Percentiles rank a stretch among this genome's conserved stretches.
Evolutionary conservation across 2,113 vertebrate species (phyloP).

Genomic region (Chamaea fasciata): DNA sequence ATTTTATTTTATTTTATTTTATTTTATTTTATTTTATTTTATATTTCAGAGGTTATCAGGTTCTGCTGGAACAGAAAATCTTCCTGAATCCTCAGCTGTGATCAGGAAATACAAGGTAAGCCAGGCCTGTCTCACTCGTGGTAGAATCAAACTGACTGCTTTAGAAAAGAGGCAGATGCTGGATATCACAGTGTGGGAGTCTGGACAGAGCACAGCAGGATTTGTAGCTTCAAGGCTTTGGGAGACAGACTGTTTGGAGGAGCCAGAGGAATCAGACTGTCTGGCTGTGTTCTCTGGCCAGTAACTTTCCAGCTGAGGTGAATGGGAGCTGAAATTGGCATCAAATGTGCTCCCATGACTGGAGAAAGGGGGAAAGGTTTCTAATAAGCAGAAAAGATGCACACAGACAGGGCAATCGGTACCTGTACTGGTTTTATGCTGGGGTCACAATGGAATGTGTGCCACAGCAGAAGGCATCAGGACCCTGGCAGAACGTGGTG

Average conservation of each 20-base stretch:
- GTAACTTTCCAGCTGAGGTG: constrained; percentile 46
- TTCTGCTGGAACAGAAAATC: not conserved
- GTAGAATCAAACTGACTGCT: not conserved
- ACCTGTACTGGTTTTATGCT: not conserved
- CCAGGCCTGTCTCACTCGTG: not conserved
- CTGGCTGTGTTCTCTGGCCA: not conserved
- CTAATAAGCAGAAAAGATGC: not conserved
- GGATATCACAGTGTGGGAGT: not conserved
- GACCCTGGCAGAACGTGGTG: not conserved
- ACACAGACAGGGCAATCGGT: rapidly evolving
- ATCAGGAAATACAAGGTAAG: constrained; percentile 48
- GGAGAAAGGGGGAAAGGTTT: not conserved
- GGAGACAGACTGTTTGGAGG: constrained; percentile 18
- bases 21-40: too few species aligned
- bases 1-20: not conserved
- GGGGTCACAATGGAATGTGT: not conserved
- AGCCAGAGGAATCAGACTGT: constrained; percentile 14
- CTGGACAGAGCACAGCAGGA: not conserved
- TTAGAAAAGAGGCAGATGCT: constrained; percentile 1
- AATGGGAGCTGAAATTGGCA: not conserved
- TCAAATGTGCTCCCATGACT: not conserved
- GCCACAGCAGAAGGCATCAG: not conserved
- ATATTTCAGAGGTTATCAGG: not conserved
- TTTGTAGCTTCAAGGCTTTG: constrained; percentile 42
- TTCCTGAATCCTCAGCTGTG: not conserved